Percentiles rank a stretch among this genome's conserved stretches.
Conservation (phyloP, 2,888 invertebrate species). For the Catotricha subobsoleta region DNA sequence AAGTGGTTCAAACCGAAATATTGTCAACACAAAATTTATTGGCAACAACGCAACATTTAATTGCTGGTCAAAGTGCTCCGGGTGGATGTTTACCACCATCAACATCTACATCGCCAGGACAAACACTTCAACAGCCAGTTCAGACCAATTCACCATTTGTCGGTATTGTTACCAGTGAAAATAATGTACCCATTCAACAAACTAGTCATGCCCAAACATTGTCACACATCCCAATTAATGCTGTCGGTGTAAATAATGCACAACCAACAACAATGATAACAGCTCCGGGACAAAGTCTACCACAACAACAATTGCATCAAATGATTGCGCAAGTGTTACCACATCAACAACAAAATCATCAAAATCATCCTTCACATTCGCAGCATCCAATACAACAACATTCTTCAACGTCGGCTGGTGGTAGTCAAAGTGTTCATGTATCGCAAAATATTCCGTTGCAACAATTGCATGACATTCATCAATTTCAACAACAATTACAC, state of each 20-base stretch:
- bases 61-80: conserved; percentile 6
- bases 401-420: neutral
- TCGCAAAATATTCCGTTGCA: conserved; percentile 12
- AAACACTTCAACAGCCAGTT: conserved; percentile 15
- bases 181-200: neutral
- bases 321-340: conserved; percentile 2
- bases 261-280: conserved; percentile 8
- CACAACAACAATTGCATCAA: conserved; percentile 11
- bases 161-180: neutral
- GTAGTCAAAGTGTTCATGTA: conserved; percentile 3
- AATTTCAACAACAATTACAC: conserved; percentile 24
- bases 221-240: conserved; percentile 4
- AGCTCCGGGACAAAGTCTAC: conserved; percentile 18
- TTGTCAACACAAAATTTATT: neutral
- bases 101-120: conserved; percentile 17
- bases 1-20: conserved; percentile 11
- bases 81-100: conserved; percentile 1
- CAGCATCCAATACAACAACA: conserved; percentile 1
- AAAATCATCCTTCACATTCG: conserved; percentile 11
- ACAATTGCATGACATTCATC: conserved; percentile 5
- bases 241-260: conserved; percentile 6
- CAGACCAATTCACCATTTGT: neutral
- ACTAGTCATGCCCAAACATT: conserved; percentile 3
- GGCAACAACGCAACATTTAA: neutral
- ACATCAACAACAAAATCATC: conserved; percentile 6